phyloP scores from a whole-genome alignment of 2,113 vertebrate genomes.

The Cygnus buccinator region DNA sequence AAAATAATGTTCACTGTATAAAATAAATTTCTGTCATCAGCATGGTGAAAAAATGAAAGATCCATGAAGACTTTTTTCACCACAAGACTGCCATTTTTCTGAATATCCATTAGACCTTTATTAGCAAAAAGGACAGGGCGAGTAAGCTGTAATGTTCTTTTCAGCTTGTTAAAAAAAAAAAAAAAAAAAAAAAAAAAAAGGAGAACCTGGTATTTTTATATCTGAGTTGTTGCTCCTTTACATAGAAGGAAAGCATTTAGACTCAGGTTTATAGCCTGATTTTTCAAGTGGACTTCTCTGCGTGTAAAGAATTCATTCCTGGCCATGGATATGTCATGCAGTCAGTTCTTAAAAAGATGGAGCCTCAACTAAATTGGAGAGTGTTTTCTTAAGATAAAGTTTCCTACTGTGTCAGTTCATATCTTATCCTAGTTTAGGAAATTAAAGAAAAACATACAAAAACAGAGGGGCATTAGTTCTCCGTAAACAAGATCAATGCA shows the following conservation, averaged over 20 bases:
- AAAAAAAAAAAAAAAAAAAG: neutral
- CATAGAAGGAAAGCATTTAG: neutral
- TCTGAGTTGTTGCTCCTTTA: neutral
- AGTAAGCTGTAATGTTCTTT: neutral
- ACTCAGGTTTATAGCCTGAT: neutral
- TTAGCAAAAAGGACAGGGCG: neutral
- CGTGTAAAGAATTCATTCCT: neutral
- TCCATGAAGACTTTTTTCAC: neutral
- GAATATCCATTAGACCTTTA: neutral
- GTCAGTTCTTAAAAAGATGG: neutral
- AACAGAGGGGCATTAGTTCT: neutral
- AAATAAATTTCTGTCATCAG: neutral
- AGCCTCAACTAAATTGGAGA: neutral
- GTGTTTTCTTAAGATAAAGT: neutral
- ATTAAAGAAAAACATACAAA: neutral
- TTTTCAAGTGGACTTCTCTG: neutral
- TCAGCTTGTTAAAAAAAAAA: neutral
- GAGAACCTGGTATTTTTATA: neutral
- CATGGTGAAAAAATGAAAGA: neutral
- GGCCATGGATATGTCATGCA: neutral
- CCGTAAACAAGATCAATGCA: neutral
- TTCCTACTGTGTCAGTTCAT: neutral
- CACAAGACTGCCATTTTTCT: neutral
- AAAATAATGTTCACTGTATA: neutral
- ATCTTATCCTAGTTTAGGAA: neutral